Conservation (phyloP, 2,113 vertebrate species). For the Smithornis capensis region DNA sequence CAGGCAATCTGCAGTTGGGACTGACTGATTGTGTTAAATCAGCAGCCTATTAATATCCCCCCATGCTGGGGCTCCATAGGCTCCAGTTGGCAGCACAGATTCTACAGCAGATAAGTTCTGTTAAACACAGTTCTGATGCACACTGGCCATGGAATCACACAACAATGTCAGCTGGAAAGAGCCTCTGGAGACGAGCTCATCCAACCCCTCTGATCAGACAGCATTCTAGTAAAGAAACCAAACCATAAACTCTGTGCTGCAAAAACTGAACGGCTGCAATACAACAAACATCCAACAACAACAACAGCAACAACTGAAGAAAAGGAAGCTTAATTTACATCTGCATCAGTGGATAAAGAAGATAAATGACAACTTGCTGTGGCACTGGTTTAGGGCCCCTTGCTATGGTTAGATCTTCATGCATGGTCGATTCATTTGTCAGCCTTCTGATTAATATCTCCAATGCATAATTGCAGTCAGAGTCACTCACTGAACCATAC, state of each 20-base stretch:
- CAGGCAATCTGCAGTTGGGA: neutral
- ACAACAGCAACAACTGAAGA: neutral
- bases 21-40: constrained; percentile 15
- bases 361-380: neutral
- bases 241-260: neutral
- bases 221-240: neutral
- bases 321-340: neutral
- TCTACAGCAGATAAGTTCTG: neutral
- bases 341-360: neutral
- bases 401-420: neutral
- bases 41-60: constrained; percentile 9
- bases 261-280: neutral
- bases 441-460: constrained; percentile 7
- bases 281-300: neutral
- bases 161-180: neutral
- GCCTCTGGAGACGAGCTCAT: neutral
- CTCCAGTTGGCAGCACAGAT: neutral
- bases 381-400: neutral
- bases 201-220: neutral
- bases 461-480: constrained; percentile 30
- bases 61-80: neutral
- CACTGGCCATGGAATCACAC: neutral
- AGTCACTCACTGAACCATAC: neutral
- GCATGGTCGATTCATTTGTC: neutral
- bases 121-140: neutral